phyloP scores from a whole-genome alignment of 1,140 invertebrate genomes.

The Marisa cornuarietis region DNA sequence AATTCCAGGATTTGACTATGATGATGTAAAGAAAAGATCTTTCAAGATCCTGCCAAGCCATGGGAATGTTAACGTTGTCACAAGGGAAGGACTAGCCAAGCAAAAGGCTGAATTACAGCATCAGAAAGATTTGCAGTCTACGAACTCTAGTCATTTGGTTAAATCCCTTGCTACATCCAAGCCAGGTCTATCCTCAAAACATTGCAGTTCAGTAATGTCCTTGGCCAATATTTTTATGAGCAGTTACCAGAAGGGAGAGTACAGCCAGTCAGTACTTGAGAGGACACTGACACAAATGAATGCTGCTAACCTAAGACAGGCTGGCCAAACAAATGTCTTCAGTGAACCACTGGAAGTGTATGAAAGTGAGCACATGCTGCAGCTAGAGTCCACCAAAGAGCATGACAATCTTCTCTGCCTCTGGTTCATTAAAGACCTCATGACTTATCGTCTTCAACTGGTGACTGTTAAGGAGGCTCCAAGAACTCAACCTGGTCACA shows the following conservation, averaged over 20 bases:
- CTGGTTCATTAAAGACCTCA: slow-evolving; percentile 39
- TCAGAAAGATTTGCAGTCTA: slow-evolving; percentile 29
- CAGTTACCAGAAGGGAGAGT: slow-evolving; percentile 14
- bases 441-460: slow-evolving; percentile 41
- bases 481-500: not conserved
- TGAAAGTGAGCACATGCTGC: slow-evolving; percentile 20
- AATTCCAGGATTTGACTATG: slow-evolving; percentile 58
- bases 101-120: slow-evolving; percentile 44
- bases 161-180: not conserved
- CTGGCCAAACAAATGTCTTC: not conserved
- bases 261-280: not conserved
- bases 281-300: not conserved
- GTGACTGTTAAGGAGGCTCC: slow-evolving; percentile 27
- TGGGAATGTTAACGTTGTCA: slow-evolving; percentile 36
- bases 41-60: slow-evolving; percentile 48
- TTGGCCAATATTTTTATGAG: not conserved
- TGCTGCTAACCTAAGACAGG: not conserved
- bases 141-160: not conserved
- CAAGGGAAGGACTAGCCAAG: slow-evolving; percentile 36
- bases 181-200: not conserved
- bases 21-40: slow-evolving; percentile 49
- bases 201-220: not conserved
- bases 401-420: slow-evolving; percentile 39
- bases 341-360: not conserved
- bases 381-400: slow-evolving; percentile 34